Percentiles rank a stretch among this genome's conserved stretches.
Evolutionary conservation across 1,140 invertebrate species (phyloP).

Genomic region (Aporrectodea caliginosa): DNA sequence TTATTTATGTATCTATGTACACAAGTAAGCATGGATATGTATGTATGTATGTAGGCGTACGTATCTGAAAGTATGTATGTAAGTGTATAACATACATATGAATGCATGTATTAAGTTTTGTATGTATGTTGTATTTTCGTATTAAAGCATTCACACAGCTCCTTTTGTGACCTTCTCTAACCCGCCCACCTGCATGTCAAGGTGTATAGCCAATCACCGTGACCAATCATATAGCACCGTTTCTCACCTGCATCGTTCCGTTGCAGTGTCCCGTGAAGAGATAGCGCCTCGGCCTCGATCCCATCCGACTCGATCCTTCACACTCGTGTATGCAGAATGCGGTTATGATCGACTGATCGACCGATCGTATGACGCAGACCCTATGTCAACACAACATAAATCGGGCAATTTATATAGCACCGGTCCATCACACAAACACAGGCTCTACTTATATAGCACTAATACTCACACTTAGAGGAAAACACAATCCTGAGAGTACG

Average conservation of each 20-base stretch:
- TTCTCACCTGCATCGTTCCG: conserved; percentile 74
- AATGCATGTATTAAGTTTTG: no score
- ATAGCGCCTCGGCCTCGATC: conserved; percentile 80
- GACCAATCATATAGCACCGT: not conserved
- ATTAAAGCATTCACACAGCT: no score
- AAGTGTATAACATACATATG: no score
- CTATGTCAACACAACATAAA: conserved; percentile 56
- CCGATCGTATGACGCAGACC: conserved; percentile 90
- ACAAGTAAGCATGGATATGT: no score
- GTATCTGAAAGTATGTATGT: no score
- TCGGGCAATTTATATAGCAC: no score
- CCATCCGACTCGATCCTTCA: conserved; percentile 84
- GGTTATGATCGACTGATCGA: conserved; percentile 89
- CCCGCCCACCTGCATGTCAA: not conserved
- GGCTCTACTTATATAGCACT: no score
- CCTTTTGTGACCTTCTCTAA: not conserved
- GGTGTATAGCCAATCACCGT: not conserved
- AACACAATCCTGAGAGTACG: not conserved
- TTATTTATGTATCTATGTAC: not conserved
- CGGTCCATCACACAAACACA: no score
- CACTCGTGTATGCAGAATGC: conserved; percentile 96
- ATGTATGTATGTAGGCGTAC: no score
- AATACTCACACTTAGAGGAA: not conserved
- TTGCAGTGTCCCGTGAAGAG: conserved; percentile 93
- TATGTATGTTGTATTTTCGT: no score